A percentile compares a stretch with the other conserved stretches of the same genome.
These are phyloP conservation scores for Lasioglossum morio DNA, from an alignment of 2,888 invertebrate genomes.

Conservation along the genomic window DNA sequence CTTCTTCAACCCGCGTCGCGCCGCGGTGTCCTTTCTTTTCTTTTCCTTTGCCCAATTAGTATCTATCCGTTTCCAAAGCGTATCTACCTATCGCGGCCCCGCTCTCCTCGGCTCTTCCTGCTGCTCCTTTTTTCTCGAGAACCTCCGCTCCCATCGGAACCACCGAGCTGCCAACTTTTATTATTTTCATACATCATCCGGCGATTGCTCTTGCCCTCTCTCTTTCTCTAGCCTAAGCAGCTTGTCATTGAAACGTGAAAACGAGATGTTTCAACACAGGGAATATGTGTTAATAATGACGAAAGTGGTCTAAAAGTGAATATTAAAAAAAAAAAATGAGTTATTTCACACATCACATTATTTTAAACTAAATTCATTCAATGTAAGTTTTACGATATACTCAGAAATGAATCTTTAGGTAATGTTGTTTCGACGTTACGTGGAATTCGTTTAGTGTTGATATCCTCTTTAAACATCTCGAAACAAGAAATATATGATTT, in stretches of 20 bases:
- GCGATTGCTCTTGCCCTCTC: background rate
- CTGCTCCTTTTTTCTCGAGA: constrained; percentile 5
- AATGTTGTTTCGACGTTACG: too few relatives aligned
- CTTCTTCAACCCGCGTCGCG: background rate
- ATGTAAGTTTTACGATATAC: too few relatives aligned
- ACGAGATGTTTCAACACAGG: constrained; percentile 6
- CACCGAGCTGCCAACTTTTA: constrained; percentile 21
- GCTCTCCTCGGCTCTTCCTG: background rate
- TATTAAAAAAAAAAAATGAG: too few relatives aligned
- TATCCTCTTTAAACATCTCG: too few relatives aligned
- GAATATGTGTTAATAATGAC: background rate
- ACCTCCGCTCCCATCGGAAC: background rate
- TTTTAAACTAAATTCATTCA: too few relatives aligned
- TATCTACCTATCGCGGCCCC: constrained; percentile 54
- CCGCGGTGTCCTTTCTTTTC: constrained; percentile 18
- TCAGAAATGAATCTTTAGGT: too few relatives aligned
- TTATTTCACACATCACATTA: too few relatives aligned
- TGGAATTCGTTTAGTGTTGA: too few relatives aligned
- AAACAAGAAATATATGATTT: too few relatives aligned
- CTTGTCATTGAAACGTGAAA: background rate
- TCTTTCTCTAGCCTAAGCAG: background rate
- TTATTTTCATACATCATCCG: constrained; percentile 24
- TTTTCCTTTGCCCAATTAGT: constrained; percentile 60
- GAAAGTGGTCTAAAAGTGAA: too few relatives aligned
- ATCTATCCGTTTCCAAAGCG: constrained; percentile 58